Evolutionary conservation across 2,888 invertebrate species (phyloP), one percentile per base, ranked within the genome.

Genomic region (Eupeodes latifasciatus): DNA sequence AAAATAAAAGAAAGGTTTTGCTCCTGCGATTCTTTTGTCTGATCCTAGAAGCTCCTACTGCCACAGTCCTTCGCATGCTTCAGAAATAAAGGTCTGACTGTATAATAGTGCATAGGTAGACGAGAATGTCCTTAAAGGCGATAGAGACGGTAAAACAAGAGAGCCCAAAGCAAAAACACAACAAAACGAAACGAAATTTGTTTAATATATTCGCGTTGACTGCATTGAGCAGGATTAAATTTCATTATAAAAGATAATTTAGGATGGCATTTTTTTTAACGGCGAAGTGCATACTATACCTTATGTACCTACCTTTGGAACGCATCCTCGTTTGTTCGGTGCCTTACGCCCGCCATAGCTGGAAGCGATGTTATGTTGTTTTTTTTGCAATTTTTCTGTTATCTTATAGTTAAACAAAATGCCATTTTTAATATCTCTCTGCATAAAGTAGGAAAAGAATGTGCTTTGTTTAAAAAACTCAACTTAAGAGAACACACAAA

Each of bases 221-320:
- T 81, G 81, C 83, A 83, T 74, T 67, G 79, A 79, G 74, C 72
- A 67, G 85, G 72, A 81, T 85, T 85, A 85, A 81, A 81, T 85
- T 81, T 81, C 74, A 74, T 81, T 86, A 81, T 82, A 61, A 75
- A 64, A 59, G 59, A 84, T 84, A 79, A 79, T 79, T 79, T 79
- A 49, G 74, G 67, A 62, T 75, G 69, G 78, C 62, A 62, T 81
- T 77, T 67, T 85, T 36, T 66, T 14, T 44, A 44, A 9, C 9
- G 14, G 9, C 11, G 4, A 44, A 51, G 75, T 62, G 61, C 61
- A 53, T n/a, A 59, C 27, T 27, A 27, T 27, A 27, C 27, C 27
- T 27, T 27, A 27, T 27, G 27, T 27, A 27, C 27, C 27, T 75
- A 78, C 82, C 78, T 81, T 78, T 67, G 40, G 40, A 40, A 77